phyloP scores from a whole-genome alignment of 2,888 invertebrate species.

The Caenorhabditis macrosperma region DNA sequence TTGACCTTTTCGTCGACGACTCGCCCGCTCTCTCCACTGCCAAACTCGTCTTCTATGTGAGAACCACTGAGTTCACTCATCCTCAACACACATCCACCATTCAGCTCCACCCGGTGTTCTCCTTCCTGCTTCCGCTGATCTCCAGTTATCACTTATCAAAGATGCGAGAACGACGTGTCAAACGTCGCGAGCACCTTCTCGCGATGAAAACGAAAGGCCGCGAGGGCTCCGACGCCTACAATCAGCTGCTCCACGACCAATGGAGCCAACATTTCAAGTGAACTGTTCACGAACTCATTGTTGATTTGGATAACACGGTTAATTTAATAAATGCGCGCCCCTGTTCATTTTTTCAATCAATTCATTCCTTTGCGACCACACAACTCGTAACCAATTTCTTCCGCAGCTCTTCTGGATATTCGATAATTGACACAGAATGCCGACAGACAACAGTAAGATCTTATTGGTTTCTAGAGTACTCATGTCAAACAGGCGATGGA shows the following conservation, averaged over 20 bases:
- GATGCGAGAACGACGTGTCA: conserved; percentile 35
- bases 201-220: conserved; percentile 53
- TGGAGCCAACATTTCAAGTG: conserved; percentile 50
- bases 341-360: background rate
- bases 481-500: conserved; percentile 23
- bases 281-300: background rate
- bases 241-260: conserved; percentile 50
- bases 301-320: too few relatives aligned
- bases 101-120: conserved; percentile 54
- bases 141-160: conserved; percentile 48
- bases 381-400: too few relatives aligned
- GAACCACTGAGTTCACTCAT: background rate
- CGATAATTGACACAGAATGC: conserved; percentile 1
- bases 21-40: conserved; percentile 27
- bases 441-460: background rate
- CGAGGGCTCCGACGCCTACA: conserved; percentile 59
- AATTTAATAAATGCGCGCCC: background rate
- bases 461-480: background rate
- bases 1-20: conserved; percentile 38
- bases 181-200: conserved; percentile 36
- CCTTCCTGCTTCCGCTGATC: conserved; percentile 49
- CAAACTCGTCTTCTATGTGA: conserved; percentile 50
- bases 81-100: background rate
- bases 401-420: background rate
- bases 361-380: too few relatives aligned